Percentiles rank a stretch among this genome's conserved stretches.
Conservation (phyloP, 2,113 vertebrate species). For the Galbula dea region DNA sequence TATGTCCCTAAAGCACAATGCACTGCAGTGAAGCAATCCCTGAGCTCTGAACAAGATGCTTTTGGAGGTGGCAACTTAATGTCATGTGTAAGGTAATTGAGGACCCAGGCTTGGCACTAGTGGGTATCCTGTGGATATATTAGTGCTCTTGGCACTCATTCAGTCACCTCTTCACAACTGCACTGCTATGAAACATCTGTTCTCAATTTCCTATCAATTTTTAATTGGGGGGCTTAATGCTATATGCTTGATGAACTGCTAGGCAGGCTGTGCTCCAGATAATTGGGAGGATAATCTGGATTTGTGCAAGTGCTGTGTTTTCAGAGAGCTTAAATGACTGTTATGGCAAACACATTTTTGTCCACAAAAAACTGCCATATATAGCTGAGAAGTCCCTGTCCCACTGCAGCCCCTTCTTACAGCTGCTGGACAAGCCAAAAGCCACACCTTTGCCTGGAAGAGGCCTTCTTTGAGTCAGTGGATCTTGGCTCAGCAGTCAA, state of each 20-base stretch:
- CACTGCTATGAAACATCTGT: conserved; percentile 43
- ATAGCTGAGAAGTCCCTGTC: background rate
- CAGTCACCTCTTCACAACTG: background rate
- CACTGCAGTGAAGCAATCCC: background rate
- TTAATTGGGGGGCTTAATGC: conserved; percentile 50
- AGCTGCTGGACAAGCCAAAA: background rate
- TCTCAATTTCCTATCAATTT: conserved; percentile 34
- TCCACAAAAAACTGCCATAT: background rate
- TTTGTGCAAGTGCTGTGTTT: background rate
- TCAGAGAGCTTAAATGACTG: background rate
- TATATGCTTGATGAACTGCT: background rate
- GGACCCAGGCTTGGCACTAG: background rate
- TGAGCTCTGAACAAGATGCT: background rate
- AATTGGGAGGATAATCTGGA: background rate
- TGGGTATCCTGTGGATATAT: conserved; percentile 15
- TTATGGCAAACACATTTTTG: background rate
- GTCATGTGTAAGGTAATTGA: conserved; percentile 23
- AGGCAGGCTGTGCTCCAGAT: background rate
- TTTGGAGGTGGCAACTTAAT: conserved; percentile 16
- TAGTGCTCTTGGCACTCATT: conserved; percentile 30
- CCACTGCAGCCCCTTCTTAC: background rate
- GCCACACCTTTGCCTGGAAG: background rate
- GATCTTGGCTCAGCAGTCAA: background rate
- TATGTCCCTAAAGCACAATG: background rate
- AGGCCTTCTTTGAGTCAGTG: background rate